Evolutionary conservation across 2,888 invertebrate genomes (phyloP).

Genomic region (Epinotia demarniana): DNA sequence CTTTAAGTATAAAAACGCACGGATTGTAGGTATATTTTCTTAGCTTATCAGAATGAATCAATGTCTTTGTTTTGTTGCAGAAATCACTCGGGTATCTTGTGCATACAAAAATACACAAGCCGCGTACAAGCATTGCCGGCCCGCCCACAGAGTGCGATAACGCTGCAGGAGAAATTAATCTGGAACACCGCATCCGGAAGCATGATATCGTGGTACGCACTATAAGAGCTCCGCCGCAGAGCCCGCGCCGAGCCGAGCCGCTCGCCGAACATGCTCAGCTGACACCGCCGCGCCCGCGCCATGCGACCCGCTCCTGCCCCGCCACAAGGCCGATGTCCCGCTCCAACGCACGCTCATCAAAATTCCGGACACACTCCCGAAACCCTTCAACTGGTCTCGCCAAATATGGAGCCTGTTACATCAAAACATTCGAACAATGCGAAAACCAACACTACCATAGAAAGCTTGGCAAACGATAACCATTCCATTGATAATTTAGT

Average conservation of each 20-base stretch:
- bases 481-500: constrained; percentile 76
- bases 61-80: constrained; percentile 76
- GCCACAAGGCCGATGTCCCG: constrained; percentile 28
- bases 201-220: constrained; percentile 66
- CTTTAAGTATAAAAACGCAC: not conserved
- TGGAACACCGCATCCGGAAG: constrained; percentile 76
- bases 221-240: constrained; percentile 53
- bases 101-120: constrained; percentile 78
- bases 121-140: constrained; percentile 67
- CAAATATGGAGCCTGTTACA: constrained; percentile 47
- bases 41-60: constrained; percentile 58
- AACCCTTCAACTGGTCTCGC: constrained; percentile 37
- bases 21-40: constrained; percentile 47
- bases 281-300: constrained; percentile 57
- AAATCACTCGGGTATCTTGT: constrained; percentile 79
- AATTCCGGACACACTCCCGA: constrained; percentile 36
- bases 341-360: constrained; percentile 31
- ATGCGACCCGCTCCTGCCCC: constrained; percentile 23
- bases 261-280: constrained; percentile 70
- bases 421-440: constrained; percentile 48
- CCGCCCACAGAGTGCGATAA: constrained; percentile 78
- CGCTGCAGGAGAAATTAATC: constrained; percentile 78
- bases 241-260: constrained; percentile 48
- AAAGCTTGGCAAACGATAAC: constrained; percentile 61
- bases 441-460: constrained; percentile 53